phyloP scores from a whole-genome alignment of 2,797 vertebrate genomes.

The Xerus rutilus region DNA sequence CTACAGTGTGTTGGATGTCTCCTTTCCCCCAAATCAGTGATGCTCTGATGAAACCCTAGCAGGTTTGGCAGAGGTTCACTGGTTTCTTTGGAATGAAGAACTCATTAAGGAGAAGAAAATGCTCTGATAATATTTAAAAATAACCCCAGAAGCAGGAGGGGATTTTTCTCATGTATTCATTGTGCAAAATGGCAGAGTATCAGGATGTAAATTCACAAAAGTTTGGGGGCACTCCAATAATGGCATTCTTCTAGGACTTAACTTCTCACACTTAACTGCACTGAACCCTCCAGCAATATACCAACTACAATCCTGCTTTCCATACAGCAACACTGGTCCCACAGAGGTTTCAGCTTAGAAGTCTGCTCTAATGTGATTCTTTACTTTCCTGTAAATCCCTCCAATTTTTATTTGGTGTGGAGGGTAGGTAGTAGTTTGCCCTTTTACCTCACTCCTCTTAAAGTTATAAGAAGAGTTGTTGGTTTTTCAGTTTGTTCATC shows the following conservation, averaged over 20 bases:
- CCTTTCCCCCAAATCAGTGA: neutral
- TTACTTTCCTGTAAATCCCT: neutral
- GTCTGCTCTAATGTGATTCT: neutral
- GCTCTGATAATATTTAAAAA: neutral
- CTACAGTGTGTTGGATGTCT: too few species aligned
- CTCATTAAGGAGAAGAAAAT: neutral
- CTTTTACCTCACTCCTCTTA: neutral
- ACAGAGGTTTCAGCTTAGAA: neutral
- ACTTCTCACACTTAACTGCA: neutral
- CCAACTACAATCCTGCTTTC: neutral
- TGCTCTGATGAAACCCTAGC: neutral
- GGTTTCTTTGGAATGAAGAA: neutral
- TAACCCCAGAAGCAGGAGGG: neutral
- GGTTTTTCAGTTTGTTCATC: neutral
- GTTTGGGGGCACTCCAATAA: fast-evolving
- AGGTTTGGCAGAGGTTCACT: neutral
- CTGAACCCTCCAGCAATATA: neutral
- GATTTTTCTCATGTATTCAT: neutral
- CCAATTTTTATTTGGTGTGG: too few species aligned
- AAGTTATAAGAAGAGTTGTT: neutral
- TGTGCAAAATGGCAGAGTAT: neutral
- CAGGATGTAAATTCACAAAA: neutral
- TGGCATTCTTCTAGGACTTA: neutral
- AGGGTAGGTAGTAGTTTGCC: neutral
- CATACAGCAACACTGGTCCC: neutral